Conservation (phyloP, 2,888 invertebrate species). For the Craniophora ligustri region DNA sequence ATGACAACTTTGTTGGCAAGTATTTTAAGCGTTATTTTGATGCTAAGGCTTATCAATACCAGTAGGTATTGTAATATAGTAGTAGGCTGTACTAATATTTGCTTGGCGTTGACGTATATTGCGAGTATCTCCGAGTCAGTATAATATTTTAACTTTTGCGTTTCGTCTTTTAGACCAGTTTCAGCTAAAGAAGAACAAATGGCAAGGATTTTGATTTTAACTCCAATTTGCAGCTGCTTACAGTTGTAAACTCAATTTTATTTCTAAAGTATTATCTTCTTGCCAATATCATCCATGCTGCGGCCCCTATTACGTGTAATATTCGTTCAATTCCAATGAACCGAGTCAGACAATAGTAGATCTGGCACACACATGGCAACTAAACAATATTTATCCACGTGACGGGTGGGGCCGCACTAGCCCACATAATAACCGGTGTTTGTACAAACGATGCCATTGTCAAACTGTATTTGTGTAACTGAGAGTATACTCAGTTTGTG, state of each 20-base stretch:
- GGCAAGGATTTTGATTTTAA: no score
- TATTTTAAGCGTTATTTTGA: no score
- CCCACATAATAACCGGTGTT: conserved; percentile 43
- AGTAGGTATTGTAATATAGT: no score
- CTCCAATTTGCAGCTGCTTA: no score
- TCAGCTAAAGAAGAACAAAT: no score
- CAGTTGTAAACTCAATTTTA: no score
- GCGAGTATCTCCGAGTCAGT: no score
- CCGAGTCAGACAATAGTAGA: conserved; percentile 19
- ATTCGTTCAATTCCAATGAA: conserved; percentile 25
- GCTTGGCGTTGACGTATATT: no score
- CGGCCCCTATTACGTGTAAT: conserved; percentile 27
- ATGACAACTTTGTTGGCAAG: neutral
- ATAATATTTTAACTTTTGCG: no score
- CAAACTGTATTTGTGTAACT: conserved; percentile 28
- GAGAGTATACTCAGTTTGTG: conserved; percentile 27
- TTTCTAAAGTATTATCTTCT: conserved; percentile 1
- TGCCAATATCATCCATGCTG: conserved; percentile 14
- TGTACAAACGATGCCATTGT: conserved; percentile 38
- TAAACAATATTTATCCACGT: conserved; percentile 11
- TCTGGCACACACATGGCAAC: conserved; percentile 32
- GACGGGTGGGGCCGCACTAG: conserved; percentile 37
- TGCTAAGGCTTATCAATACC: no score
- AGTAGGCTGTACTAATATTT: no score
- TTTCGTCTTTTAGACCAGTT: no score